Percentiles rank a stretch among this genome's conserved stretches.
These are phyloP conservation scores for Lophura nycthemera DNA, from an alignment of 2,113 vertebrate genomes.

Conservation along the genomic window DNA sequence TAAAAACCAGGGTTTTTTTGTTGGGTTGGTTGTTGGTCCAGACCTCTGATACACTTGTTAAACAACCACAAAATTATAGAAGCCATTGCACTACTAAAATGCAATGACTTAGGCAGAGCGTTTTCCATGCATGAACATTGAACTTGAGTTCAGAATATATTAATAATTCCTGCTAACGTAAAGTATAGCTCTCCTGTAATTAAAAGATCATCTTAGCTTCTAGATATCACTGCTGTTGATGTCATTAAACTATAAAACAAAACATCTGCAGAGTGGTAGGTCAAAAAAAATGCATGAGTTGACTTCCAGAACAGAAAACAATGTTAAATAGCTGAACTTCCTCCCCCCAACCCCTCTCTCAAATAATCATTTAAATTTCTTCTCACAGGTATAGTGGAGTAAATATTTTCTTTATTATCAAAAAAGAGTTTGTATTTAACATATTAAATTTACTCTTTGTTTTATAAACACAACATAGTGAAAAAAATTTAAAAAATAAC, in stretches of 20 bases:
- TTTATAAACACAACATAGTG: neutral
- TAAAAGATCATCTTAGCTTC: neutral
- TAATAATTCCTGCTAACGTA: neutral
- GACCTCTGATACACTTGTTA: neutral
- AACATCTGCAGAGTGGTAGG: neutral
- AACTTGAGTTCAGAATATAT: neutral
- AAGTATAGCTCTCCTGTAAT: neutral
- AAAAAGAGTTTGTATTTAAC: neutral
- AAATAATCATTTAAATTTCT: neutral
- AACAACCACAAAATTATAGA: neutral
- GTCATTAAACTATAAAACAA: neutral
- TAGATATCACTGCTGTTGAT: neutral
- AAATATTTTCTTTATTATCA: neutral
- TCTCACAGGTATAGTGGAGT: neutral
- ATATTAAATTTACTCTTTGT: rapidly evolving
- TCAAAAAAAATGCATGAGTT: neutral
- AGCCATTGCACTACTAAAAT: neutral
- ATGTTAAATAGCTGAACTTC: neutral
- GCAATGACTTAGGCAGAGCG: neutral
- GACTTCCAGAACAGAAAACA: neutral
- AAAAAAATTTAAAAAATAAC: neutral
- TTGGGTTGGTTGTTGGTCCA: neutral
- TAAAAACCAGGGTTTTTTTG: neutral
- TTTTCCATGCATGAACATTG: neutral
- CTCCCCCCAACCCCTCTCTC: neutral